phyloP scores from a whole-genome alignment of 2,888 invertebrate species.

The Tetranychus piercei region DNA sequence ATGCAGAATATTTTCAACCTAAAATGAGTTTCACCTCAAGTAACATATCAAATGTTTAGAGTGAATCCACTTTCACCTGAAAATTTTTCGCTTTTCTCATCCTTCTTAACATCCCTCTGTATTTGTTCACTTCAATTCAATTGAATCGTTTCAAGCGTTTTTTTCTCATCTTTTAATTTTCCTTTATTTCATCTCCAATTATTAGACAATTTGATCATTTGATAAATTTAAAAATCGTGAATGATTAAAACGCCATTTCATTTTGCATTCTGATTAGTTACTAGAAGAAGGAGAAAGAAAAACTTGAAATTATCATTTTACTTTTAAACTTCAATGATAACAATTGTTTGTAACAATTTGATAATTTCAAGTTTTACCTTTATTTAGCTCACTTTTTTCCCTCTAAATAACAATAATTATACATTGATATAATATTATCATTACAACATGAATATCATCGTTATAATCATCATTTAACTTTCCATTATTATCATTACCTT shows the following conservation, averaged over 20 bases:
- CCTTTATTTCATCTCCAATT: background rate
- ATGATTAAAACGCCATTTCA: background rate
- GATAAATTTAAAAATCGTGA: background rate
- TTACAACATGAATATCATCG: background rate
- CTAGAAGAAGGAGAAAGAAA: background rate
- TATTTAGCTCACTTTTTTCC: background rate
- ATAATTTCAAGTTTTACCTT: background rate
- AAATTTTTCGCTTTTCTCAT: no score
- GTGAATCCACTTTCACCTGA: no score
- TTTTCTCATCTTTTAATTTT: no score
- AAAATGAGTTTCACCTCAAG: no score
- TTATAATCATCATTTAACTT: background rate
- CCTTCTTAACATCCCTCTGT: no score
- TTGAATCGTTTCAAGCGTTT: background rate
- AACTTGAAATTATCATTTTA: no score
- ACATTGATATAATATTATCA: background rate
- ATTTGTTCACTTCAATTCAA: background rate
- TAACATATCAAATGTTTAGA: no score
- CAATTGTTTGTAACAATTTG: no score
- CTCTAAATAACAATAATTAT: background rate
- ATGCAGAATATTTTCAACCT: no score
- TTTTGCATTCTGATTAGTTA: background rate
- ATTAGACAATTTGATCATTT: background rate
- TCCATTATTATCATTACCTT: background rate
- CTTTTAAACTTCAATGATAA: no score